A percentile compares a stretch with the other conserved stretches of the same genome.
phyloP scores from a whole-genome alignment of 1,140 invertebrate species.

The Hormaphis cornu region DNA sequence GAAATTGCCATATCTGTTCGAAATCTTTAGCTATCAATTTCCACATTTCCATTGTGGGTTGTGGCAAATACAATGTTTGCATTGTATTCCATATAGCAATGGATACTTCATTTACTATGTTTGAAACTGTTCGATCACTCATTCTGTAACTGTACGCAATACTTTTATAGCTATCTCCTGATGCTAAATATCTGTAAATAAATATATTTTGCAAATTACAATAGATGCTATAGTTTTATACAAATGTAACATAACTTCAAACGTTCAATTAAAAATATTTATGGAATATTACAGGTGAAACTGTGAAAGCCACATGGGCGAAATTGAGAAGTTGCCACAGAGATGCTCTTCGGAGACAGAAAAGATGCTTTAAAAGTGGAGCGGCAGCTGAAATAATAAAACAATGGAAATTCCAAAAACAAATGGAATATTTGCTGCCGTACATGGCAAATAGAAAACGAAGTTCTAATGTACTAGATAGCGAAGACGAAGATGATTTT shows the following conservation, averaged over 20 bases:
- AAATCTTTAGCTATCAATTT: constrained; percentile 36
- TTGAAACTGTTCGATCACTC: background rate
- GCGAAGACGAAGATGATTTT: background rate
- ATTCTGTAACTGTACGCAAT: background rate
- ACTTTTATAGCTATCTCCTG: background rate
- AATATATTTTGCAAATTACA: background rate
- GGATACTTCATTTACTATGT: background rate
- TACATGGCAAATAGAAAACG: background rate
- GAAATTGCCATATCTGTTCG: constrained; percentile 38
- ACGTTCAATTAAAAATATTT: background rate
- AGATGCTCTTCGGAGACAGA: background rate
- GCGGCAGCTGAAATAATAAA: background rate
- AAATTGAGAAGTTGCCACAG: background rate
- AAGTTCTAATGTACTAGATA: background rate
- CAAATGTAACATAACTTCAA: too few relatives aligned
- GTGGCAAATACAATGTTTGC: background rate
- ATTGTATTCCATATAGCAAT: background rate
- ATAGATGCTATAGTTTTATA: too few relatives aligned
- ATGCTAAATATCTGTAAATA: background rate
- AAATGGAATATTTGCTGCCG: background rate
- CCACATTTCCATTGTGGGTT: background rate
- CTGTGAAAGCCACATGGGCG: background rate
- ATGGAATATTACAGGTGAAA: background rate
- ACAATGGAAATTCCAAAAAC: background rate
- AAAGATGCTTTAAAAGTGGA: background rate